A percentile compares a stretch with the other conserved stretches of the same genome.
Conservation (phyloP, 2,888 invertebrate genomes). For the Iselma pallidipennis region DNA sequence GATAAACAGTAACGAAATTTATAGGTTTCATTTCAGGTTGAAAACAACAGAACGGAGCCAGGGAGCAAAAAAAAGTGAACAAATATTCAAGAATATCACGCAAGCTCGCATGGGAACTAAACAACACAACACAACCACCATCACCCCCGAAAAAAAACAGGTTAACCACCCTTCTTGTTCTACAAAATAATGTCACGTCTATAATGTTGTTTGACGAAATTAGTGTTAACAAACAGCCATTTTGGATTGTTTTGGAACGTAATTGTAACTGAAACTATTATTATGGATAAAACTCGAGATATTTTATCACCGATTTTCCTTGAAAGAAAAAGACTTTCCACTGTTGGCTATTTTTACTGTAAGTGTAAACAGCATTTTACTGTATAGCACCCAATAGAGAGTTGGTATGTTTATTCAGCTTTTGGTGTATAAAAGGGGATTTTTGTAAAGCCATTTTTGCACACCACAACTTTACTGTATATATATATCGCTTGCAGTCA, state of each 20-base stretch:
- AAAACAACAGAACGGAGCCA: conserved; percentile 4
- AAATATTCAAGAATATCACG: conserved; percentile 25
- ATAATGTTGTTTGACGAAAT: conserved; percentile 22
- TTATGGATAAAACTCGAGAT: conserved; percentile 7
- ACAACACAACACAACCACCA: conserved; percentile 7
- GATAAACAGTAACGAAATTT: conserved; percentile 20
- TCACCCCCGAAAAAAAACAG: neutral
- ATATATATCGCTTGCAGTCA: conserved; percentile 14
- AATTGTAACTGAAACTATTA: too few relatives aligned
- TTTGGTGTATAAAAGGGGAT: conserved; percentile 26
- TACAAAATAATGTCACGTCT: conserved; percentile 22
- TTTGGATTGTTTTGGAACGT: conserved; percentile 13
- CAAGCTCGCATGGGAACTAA: conserved; percentile 22
- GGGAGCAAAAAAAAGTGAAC: conserved; percentile 21
- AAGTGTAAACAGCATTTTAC: conserved; percentile 18
- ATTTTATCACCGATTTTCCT: conserved; percentile 15
- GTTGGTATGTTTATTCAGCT: conserved; percentile 26
- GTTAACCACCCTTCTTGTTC: neutral
- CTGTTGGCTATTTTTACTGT: neutral
- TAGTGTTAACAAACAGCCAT: conserved; percentile 17
- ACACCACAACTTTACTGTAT: conserved; percentile 17
- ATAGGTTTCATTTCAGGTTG: conserved; percentile 20
- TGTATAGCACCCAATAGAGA: conserved; percentile 25
- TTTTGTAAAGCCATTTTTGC: conserved; percentile 26
- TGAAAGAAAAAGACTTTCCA: conserved; percentile 11